Evolutionary conservation across 2,113 vertebrate species (phyloP).

Genomic region (Hippocampus abdominalis): DNA sequence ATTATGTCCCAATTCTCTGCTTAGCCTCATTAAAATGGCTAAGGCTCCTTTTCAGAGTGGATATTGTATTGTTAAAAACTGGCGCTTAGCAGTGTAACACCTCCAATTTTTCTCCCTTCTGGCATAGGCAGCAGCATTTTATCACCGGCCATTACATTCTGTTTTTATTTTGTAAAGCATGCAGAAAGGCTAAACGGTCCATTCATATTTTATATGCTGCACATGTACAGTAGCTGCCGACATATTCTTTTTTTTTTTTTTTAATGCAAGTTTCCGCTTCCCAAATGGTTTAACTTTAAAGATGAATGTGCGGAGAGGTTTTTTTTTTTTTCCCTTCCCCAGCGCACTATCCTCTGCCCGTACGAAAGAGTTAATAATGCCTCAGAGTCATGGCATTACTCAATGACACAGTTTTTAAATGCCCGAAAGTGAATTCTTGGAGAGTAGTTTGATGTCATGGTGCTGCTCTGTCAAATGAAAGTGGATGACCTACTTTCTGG

Average conservation of each 20-base stretch:
- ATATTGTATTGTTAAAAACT: neutral
- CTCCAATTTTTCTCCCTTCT: neutral
- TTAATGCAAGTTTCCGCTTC: conserved; percentile 22
- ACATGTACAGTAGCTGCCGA: conserved; percentile 21
- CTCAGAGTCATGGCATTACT: conserved; percentile 48
- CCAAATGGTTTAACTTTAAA: conserved; percentile 23
- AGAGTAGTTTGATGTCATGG: conserved; percentile 63
- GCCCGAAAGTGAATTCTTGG: conserved; percentile 65
- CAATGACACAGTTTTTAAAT: conserved; percentile 55
- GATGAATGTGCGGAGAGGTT: neutral
- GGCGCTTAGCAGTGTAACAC: neutral
- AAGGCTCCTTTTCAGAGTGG: conserved; percentile 16
- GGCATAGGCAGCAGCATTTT: conserved; percentile 10
- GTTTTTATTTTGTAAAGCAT: conserved; percentile 42
- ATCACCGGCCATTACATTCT: conserved; percentile 6
- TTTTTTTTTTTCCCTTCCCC: neutral
- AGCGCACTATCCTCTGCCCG: neutral
- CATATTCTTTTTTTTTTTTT: neutral
- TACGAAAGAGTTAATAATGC: conserved; percentile 19
- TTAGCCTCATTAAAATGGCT: conserved; percentile 21
- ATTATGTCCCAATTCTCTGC: conserved; percentile 27
- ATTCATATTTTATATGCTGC: conserved; percentile 48
- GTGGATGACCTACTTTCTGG: conserved; percentile 70
- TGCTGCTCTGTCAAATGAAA: conserved; percentile 64
- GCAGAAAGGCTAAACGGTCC: conserved; percentile 17